Evolutionary conservation across 1,140 invertebrate genomes (phyloP), one percentile per base, ranked within the genome.

Genomic region (Ceratoteleas bidentatus): DNA sequence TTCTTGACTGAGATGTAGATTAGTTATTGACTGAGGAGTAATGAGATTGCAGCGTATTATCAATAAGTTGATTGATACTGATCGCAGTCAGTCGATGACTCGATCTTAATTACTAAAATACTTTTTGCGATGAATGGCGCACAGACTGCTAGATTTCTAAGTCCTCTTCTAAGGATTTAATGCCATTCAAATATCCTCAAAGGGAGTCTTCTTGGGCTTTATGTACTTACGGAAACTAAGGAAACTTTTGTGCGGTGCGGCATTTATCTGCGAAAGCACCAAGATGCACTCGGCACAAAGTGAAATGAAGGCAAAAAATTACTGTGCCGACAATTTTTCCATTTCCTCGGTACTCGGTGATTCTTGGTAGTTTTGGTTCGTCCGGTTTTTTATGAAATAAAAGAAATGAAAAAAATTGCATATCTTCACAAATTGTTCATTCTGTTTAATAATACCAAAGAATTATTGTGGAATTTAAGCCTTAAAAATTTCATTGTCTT

Each of bases 231-330:
- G 33, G 24, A 14, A 50, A 61, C 43, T 58, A 45, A 13, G 33
- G 24, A 14, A 50, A 61, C 43, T 58, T 49, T 57, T 52, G 43
- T 69, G 32, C 52, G 16, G 68, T 40, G 3, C 34, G 13, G 8
- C 34, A 72, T 54, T 78, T 82, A 52, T 77, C 61, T 24, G 40
- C 32, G 11, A 47, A 74, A 45, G 8, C 9, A 49, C 15, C 10
- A 34, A 49, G 33, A 34, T 24, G 24, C 33, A 52, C 58, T 40
- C 58, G 13, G 45, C 13, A n/a, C 16, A 43, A 15, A 82, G 76
- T 33, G 53, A 40, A 36, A 24, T 24, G 24, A 4, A 24, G 24
- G 24, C 1, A 24, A 24, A 2, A 24, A 24, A 24, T 24, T 24
- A 24, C 24, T 24, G 24, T 1, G 24, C 24, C 24, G 24, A 24